These are phyloP conservation scores for Spinus pinus DNA, from an alignment of 2,797 vertebrate genomes.

Conservation along the genomic window DNA sequence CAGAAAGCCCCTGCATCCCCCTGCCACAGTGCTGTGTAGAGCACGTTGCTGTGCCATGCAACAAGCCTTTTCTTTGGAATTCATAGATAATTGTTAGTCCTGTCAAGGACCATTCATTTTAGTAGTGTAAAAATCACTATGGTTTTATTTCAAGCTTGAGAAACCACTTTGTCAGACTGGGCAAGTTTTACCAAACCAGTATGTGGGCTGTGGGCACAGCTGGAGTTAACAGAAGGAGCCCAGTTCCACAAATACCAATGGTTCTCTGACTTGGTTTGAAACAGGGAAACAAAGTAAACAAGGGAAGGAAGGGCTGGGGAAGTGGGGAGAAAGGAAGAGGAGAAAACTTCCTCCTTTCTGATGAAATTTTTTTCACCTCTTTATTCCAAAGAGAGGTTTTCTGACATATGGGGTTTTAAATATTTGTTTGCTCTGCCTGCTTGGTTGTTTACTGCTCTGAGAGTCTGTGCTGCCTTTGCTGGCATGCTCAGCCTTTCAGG, in stretches of 20 bases:
- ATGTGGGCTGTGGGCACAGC: constrained; percentile 33
- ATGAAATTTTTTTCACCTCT: neutral
- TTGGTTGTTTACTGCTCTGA: constrained; percentile 45
- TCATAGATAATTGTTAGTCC: constrained; percentile 32
- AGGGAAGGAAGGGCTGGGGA: constrained; percentile 4
- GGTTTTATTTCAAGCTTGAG: constrained; percentile 46
- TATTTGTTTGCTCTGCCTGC: constrained; percentile 36
- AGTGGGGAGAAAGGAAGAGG: constrained; percentile 31
- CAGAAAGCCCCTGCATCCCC: neutral
- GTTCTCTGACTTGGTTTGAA: constrained; percentile 24
- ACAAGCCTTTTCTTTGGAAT: constrained; percentile 26
- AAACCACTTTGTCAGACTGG: constrained; percentile 49
- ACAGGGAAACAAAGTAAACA: constrained; percentile 42
- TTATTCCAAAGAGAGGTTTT: neutral
- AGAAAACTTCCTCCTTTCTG: constrained; percentile 13
- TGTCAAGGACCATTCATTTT: constrained; percentile 5
- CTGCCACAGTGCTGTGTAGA: neutral
- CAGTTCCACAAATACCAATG: constrained; percentile 47
- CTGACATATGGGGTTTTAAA: neutral
- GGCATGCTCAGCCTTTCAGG: constrained; percentile 9
- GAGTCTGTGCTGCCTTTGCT: constrained; percentile 44
- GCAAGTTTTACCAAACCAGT: constrained; percentile 35
- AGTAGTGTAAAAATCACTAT: constrained; percentile 37
- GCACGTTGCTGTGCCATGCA: neutral
- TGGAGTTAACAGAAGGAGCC: constrained; percentile 46